phyloP scores from a whole-genome alignment of 2,797 vertebrate species.

The Gymnopithys bicolor region DNA sequence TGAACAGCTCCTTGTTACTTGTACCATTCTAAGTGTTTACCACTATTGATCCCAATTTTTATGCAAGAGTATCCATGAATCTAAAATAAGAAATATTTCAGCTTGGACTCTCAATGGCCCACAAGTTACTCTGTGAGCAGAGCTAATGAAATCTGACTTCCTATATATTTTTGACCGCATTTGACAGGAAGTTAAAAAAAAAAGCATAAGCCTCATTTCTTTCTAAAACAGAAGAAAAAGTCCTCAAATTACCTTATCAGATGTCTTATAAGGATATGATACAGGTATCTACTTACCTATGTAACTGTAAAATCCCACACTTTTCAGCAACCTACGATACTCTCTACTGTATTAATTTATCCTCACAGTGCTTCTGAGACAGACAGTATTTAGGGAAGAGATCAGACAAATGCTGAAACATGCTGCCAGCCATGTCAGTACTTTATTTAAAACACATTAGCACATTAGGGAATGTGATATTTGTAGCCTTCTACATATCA shows the following conservation, averaged over 20 bases:
- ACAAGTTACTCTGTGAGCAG: background rate
- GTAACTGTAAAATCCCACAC: background rate
- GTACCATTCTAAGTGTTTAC: background rate
- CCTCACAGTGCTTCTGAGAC: conserved; percentile 18
- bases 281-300: background rate
- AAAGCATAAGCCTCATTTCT: background rate
- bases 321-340: background rate
- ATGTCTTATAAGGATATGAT: background rate
- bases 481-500: conserved; percentile 15
- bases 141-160: conserved; percentile 1
- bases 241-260: background rate
- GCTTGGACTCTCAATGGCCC: background rate
- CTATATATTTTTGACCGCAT: background rate
- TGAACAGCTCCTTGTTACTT: background rate
- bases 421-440: conserved; percentile 42
- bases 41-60: background rate
- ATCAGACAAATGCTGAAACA: conserved; percentile 41
- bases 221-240: background rate
- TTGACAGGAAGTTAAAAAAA: background rate
- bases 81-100: background rate
- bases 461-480: background rate
- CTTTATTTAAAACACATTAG: conserved; percentile 41
- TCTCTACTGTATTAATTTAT: conserved; percentile 11
- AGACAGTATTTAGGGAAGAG: conserved; percentile 21
- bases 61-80: background rate